Evolutionary conservation across 64 coral and sea anemone genomes (phyloP).

Genomic region (Stylophora pistillata): DNA sequence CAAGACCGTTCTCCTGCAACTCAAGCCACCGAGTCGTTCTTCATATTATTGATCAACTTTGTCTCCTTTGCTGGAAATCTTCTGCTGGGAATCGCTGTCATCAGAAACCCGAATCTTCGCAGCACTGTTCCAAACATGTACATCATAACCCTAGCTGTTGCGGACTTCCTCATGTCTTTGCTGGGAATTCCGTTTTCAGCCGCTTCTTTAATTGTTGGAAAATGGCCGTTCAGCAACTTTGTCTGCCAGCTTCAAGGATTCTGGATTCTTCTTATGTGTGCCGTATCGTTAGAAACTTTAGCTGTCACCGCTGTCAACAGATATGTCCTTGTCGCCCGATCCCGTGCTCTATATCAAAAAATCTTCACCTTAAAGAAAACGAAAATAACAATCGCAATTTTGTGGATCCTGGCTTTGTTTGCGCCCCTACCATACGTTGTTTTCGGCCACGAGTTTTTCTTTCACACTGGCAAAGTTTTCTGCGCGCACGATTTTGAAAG

Average conservation of each 20-base stretch:
- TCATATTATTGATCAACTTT: constrained; percentile 42
- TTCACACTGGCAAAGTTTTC: constrained; percentile 62
- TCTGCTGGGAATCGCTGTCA: constrained; percentile 38
- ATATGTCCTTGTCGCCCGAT: constrained; percentile 37
- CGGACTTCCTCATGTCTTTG: constrained; percentile 59
- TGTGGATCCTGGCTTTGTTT: constrained; percentile 51
- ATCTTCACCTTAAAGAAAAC: constrained; percentile 58
- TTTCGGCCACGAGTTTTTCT: constrained; percentile 44
- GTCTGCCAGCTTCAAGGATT: constrained; percentile 67
- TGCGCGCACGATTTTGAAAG: constrained; percentile 42
- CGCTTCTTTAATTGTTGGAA: constrained; percentile 27
- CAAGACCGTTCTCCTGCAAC: neutral
- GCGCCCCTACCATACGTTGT: constrained; percentile 59
- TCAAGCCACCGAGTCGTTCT: constrained; percentile 27
- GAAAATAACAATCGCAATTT: constrained; percentile 36
- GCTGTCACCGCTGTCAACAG: constrained; percentile 66
- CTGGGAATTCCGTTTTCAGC: constrained; percentile 45
- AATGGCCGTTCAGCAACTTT: constrained; percentile 44
- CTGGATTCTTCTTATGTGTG: constrained; percentile 33
- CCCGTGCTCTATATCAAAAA: constrained; percentile 35
- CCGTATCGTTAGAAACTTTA: constrained; percentile 53
- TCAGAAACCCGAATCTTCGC: constrained; percentile 42
- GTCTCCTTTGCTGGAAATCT: constrained; percentile 55
- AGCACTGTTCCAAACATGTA: constrained; percentile 57
- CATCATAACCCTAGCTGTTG: constrained; percentile 57